Evolutionary conservation across 2,797 vertebrate genomes (phyloP).

Genomic region (Huso huso): DNA sequence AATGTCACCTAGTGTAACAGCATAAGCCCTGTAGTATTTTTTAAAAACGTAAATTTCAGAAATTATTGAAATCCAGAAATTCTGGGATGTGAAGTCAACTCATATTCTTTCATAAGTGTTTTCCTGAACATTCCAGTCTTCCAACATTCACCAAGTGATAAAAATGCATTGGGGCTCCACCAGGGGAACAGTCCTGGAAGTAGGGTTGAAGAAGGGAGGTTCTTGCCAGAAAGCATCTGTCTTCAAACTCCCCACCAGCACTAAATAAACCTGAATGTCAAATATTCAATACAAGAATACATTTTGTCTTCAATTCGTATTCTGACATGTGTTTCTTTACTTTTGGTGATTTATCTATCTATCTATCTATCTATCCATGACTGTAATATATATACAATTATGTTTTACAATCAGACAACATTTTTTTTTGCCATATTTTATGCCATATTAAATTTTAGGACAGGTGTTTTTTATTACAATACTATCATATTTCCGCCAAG

Average conservation of each 20-base stretch:
- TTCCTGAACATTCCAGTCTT: constrained; percentile 55
- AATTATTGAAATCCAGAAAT: constrained; percentile 28
- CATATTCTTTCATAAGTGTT: constrained; percentile 48
- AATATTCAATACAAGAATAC: constrained; percentile 37
- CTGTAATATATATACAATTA: constrained; percentile 41
- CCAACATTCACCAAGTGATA: constrained; percentile 56
- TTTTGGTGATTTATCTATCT: too few relatives aligned
- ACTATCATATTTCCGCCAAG: constrained; percentile 44
- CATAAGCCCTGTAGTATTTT: neutral
- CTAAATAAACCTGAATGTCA: constrained; percentile 46
- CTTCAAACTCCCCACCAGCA: constrained; percentile 43
- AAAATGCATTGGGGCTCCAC: constrained; percentile 55
- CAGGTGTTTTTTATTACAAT: constrained; percentile 55
- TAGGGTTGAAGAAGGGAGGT: constrained; percentile 48
- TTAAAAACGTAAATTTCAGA: constrained; percentile 27
- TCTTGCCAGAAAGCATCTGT: constrained; percentile 23
- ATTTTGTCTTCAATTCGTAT: too few relatives aligned
- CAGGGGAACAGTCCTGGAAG: constrained; percentile 51
- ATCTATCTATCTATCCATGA: too few relatives aligned
- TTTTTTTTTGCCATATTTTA: constrained; percentile 53
- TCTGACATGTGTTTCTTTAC: too few relatives aligned
- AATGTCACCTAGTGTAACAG: too few relatives aligned
- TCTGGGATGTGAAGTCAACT: constrained; percentile 37
- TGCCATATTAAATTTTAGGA: constrained; percentile 41
- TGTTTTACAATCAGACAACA: constrained; percentile 61